Base-by-base conservation (phyloP, 2,888 invertebrate species). In the Ectobius pallidus region DNA sequence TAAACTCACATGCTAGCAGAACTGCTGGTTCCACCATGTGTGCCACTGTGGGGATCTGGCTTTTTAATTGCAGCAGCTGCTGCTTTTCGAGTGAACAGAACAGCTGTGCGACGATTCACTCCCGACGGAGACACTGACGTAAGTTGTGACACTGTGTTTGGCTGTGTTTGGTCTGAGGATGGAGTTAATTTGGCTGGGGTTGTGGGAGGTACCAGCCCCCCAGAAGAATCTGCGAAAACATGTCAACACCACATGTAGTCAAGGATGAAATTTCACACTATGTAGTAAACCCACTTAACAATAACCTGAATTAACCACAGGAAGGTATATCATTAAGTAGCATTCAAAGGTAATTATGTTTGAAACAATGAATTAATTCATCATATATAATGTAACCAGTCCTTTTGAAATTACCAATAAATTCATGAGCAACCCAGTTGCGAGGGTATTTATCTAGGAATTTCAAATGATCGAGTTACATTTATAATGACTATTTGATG, bases 71-170 rank as follows among this genome's bases (percentile, higher is more conserved):
- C 77, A 39, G 83, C 81, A 0, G 84, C 83, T 79, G 89, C 88
- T 1, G 90, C 90, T 82, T 93, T 93, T 63, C 91, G 86, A 11
- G 92, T 91, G 78, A 93, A 91, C 34, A 93, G 82, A 30, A 93
- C 92, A n/a, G 93, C 91, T 25, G 91, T 93, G 79, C 93, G 81
- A 32, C 91, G 84, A 80, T 91, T 91, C 7, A 91, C 90, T 11
- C 90, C 88, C 3, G 85, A 83, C 0, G 87, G 86, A 1, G 87
- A 86, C 25, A 82, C 76, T 6, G 77, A 75, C 44, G 72, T 69
- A 55, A 74, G 63, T 46, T 69, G 32, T 20, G 52, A 46, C 46
- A 68, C 30, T 30, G 58, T 30, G 58, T 16, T n/a, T 39, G 52
- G 27, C 16, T 72, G 61, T 14, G 61, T 18, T n/a, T 72, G 72